Conservation (phyloP, 2,888 invertebrate species). For the Alcis repandata region DNA sequence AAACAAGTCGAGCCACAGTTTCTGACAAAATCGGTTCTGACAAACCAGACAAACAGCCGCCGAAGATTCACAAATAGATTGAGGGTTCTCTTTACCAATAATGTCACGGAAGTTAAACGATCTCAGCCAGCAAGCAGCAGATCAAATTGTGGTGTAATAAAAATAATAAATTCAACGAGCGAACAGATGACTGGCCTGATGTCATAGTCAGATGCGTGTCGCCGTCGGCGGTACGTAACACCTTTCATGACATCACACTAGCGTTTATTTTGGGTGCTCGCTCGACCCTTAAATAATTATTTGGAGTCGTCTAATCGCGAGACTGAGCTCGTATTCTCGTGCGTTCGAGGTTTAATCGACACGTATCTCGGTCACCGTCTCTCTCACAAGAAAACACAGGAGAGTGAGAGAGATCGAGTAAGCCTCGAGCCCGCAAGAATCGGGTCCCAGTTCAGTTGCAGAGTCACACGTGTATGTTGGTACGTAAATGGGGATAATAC, state of each 20-base stretch:
- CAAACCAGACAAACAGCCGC: too few relatives aligned
- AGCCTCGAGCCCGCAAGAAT: slow-evolving; percentile 1
- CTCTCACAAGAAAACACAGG: neutral
- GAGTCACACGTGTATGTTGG: slow-evolving; percentile 53
- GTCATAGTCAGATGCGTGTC: slow-evolving; percentile 79
- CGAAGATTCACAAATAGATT: too few relatives aligned
- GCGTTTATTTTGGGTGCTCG: slow-evolving; percentile 78
- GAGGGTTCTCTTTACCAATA: too few relatives aligned
- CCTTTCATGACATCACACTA: slow-evolving; percentile 82
- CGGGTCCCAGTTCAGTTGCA: slow-evolving; percentile 50
- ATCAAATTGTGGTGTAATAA: slow-evolving; percentile 63
- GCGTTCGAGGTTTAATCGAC: neutral
- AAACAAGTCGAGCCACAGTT: too few relatives aligned
- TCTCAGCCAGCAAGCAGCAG: slow-evolving; percentile 44
- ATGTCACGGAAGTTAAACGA: too few relatives aligned
- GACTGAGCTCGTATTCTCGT: slow-evolving; percentile 43
- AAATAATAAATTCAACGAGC: slow-evolving; percentile 67
- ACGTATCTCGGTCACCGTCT: neutral
- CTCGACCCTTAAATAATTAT: slow-evolving; percentile 80
- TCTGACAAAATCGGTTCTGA: too few relatives aligned
- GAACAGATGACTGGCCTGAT: slow-evolving; percentile 78
- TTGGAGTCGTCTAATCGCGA: slow-evolving; percentile 66
- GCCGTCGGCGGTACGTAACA: slow-evolving; percentile 70
- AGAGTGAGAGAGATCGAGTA: neutral
- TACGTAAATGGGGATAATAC: slow-evolving; percentile 30